These are phyloP conservation scores for Gymnothorax reevesii DNA, from an alignment of 2,797 vertebrate species.

Conservation along the genomic window DNA sequence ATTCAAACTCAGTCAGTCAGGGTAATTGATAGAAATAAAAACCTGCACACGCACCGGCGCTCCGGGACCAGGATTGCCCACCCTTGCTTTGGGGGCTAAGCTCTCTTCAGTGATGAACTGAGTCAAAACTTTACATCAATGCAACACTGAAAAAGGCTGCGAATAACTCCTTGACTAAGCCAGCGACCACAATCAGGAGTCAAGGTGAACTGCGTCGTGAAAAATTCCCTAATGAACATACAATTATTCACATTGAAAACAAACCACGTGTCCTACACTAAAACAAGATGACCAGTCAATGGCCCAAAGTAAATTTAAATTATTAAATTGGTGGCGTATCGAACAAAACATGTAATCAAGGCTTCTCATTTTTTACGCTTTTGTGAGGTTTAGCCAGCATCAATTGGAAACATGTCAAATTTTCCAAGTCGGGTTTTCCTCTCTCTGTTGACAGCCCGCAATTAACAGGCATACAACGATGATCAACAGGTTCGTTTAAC, in stretches of 20 bases:
- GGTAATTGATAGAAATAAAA: no score
- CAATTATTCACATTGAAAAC: not conserved
- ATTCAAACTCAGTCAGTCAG: no score
- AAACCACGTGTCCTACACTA: not conserved
- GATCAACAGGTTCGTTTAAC: constrained; percentile 10
- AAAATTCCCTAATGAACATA: not conserved
- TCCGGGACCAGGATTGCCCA: no score
- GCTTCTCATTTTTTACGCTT: not conserved
- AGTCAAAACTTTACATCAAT: not conserved
- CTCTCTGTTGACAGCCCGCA: not conserved
- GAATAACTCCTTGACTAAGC: not conserved
- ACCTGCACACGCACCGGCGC: no score
- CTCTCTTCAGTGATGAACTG: not conserved
- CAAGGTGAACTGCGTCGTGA: not conserved
- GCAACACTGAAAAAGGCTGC: not conserved
- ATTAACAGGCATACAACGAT: constrained; percentile 3
- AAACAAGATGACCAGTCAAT: not conserved
- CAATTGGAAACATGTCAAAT: not conserved
- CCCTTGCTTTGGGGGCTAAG: not conserved
- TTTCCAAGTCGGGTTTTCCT: not conserved
- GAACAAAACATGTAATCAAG: not conserved
- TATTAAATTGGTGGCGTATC: not conserved
- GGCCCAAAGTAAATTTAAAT: not conserved
- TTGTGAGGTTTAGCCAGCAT: not conserved
- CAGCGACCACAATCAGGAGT: not conserved